Conservation (phyloP, 1,140 invertebrate genomes). For the Acromyrmex charruanus region DNA sequence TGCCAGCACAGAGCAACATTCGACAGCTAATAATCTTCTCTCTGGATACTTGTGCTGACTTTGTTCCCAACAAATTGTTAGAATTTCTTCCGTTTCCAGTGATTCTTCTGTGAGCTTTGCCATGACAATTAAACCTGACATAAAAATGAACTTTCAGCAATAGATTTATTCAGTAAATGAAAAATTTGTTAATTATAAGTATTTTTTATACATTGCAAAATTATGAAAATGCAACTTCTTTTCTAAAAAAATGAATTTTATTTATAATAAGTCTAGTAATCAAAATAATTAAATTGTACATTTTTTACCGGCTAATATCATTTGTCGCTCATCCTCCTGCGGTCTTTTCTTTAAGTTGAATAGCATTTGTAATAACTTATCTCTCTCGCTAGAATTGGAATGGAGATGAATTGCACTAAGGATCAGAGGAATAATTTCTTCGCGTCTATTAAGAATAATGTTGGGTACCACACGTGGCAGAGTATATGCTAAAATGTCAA, state of each 20-base stretch:
- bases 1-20: conserved; percentile 91
- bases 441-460: conserved; percentile 90
- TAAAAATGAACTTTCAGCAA: conserved; percentile 5
- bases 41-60: conserved; percentile 91
- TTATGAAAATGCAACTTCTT: neutral
- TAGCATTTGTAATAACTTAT: conserved; percentile 90
- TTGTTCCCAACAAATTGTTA: conserved; percentile 94
- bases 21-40: conserved; percentile 90
- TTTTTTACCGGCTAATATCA: conserved; percentile 88
- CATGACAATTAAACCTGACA: conserved; percentile 88
- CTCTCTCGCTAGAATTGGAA: conserved; percentile 88
- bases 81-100: conserved; percentile 89
- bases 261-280: conserved; percentile 63
- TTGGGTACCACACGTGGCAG: conserved; percentile 90
- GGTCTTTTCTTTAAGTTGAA: conserved; percentile 93
- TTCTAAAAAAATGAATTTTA: conserved; percentile 8
- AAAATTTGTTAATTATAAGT: conserved; percentile 20
- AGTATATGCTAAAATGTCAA: conserved; percentile 85
- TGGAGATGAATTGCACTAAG: conserved; percentile 90
- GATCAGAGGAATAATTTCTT: conserved; percentile 92
- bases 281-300: conserved; percentile 23
- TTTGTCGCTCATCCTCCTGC: conserved; percentile 90
- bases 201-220: neutral
- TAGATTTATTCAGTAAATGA: neutral
- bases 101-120: conserved; percentile 87